Conservation (phyloP, 2,113 vertebrate species). For the Pagrus major region DNA sequence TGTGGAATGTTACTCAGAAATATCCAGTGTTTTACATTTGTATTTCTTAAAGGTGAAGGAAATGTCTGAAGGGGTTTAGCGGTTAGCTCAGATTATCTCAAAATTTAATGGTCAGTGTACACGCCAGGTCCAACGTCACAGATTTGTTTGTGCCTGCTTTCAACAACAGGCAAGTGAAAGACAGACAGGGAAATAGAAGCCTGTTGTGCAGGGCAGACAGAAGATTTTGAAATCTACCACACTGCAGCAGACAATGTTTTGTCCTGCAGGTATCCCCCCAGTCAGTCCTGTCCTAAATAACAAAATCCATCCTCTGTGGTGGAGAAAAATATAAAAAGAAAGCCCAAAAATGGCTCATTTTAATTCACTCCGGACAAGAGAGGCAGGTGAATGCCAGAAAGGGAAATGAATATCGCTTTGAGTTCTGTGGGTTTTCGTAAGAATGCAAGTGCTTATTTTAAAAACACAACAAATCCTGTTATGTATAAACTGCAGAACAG, state of each 20-base stretch:
- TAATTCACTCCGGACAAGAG: not conserved
- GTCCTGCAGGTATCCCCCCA: not conserved
- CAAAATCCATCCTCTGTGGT: not conserved
- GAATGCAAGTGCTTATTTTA: not conserved
- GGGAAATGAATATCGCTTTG: not conserved
- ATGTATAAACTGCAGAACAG: not conserved
- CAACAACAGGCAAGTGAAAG: conserved; percentile 9
- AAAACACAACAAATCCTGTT: not conserved
- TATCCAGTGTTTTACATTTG: not conserved
- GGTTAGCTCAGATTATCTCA: conserved; percentile 17
- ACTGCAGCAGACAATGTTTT: not conserved
- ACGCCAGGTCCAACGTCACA: not conserved
- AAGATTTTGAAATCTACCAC: conserved; percentile 24
- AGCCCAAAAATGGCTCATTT: conserved; percentile 1
- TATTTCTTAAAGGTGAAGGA: conserved; percentile 18
- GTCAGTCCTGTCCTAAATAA: conserved; percentile 2
- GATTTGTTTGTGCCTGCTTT: conserved; percentile 27
- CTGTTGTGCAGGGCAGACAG: not conserved
- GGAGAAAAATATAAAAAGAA: not conserved
- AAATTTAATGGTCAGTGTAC: conserved; percentile 20
- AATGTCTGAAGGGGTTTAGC: conserved; percentile 7
- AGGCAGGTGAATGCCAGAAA: conserved; percentile 3
- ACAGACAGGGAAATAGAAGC: conserved; percentile 13
- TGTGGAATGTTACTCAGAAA: not conserved
- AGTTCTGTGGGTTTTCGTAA: not conserved